A percentile compares a stretch with the other conserved stretches of the same genome.
Evolutionary conservation across 2,113 vertebrate species (phyloP).

Genomic region (Siniperca chuatsi): DNA sequence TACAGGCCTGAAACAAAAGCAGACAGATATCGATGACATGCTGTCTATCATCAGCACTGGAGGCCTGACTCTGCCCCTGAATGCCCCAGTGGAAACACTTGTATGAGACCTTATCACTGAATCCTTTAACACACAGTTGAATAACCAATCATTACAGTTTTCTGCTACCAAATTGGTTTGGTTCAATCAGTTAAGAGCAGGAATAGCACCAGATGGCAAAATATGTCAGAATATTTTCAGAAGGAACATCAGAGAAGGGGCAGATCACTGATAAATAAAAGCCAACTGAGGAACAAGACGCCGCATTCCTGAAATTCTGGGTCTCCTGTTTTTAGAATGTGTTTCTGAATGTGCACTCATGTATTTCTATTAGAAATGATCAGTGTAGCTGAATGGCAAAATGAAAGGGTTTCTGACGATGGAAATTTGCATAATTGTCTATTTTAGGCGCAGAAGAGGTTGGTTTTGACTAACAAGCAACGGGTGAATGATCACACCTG

Average conservation of each 20-base stretch:
- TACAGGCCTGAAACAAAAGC: constrained; percentile 61
- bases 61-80: constrained; percentile 37
- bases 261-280: constrained; percentile 38
- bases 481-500: constrained; percentile 70
- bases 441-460: constrained; percentile 48
- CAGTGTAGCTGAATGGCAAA: constrained; percentile 29
- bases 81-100: constrained; percentile 43
- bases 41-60: constrained; percentile 53
- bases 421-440: constrained; percentile 52
- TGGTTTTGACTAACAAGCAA: constrained; percentile 50
- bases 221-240: constrained; percentile 6
- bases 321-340: constrained; percentile 11
- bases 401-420: constrained; percentile 13
- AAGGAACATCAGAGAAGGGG: constrained; percentile 12
- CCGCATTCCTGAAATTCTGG: constrained; percentile 54
- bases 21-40: constrained; percentile 53
- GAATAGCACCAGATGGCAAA: constrained; percentile 11
- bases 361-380: constrained; percentile 28
- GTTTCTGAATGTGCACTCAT: constrained; percentile 7
- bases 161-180: not conserved
- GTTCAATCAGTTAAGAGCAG: constrained; percentile 3
- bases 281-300: constrained; percentile 21
- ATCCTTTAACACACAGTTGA: constrained; percentile 34
- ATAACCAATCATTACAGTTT: constrained; percentile 21
- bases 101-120: constrained; percentile 34